Conservation (phyloP, 2,888 invertebrate species). For the Anoplius nigerrimus region DNA sequence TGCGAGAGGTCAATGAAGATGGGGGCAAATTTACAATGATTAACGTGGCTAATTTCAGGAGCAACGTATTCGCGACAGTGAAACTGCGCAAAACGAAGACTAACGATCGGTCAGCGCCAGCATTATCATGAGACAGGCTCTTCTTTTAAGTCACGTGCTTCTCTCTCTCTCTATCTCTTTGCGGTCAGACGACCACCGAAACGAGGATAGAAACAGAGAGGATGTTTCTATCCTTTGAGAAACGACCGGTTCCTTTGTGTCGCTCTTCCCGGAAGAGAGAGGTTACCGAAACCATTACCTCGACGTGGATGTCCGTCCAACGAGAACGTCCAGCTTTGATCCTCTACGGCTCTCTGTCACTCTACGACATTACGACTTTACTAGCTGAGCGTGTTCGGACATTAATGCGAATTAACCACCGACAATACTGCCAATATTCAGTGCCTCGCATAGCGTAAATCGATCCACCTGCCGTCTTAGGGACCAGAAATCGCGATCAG, state of each 20-base stretch:
- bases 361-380: slow-evolving; percentile 41
- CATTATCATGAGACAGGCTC: slow-evolving; percentile 72
- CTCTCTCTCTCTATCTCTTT: neutral
- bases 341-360: slow-evolving; percentile 41
- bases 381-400: slow-evolving; percentile 3
- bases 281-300: slow-evolving; percentile 16
- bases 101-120: slow-evolving; percentile 89
- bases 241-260: slow-evolving; percentile 13
- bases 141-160: slow-evolving; percentile 43
- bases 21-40: too few relatives aligned
- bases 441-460: neutral
- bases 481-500: neutral
- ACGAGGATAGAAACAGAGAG: slow-evolving; percentile 21
- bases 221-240: slow-evolving; percentile 34
- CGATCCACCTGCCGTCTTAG: slow-evolving; percentile 1
- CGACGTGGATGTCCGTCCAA: slow-evolving; percentile 48
- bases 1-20: too few relatives aligned
- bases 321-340: slow-evolving; percentile 43
- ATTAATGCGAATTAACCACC: neutral
- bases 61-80: slow-evolving; percentile 91
- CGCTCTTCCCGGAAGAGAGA: slow-evolving; percentile 9
- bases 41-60: slow-evolving; percentile 78
- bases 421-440: neutral
- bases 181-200: slow-evolving; percentile 25
- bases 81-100: slow-evolving; percentile 92